Evolutionary conservation across 2,888 invertebrate species (phyloP).

Genomic region (Acrobeloides nanus): DNA sequence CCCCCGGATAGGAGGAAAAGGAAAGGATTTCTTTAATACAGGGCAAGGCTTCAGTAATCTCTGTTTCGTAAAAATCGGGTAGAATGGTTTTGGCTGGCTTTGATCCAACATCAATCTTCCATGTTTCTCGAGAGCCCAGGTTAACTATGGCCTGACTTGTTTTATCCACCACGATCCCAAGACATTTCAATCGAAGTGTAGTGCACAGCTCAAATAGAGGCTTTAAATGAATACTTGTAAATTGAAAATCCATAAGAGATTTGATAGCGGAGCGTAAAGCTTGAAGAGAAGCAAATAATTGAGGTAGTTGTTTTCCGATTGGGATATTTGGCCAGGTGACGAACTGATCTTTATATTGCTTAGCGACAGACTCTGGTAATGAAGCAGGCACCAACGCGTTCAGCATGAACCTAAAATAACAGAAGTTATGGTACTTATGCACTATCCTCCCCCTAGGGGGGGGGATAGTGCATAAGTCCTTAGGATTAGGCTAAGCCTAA

Average conservation of each 20-base stretch:
- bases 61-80: conserved; percentile 50
- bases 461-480: too few relatives aligned
- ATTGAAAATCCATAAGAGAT: conserved; percentile 37
- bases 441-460: too few relatives aligned
- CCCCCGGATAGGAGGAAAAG: conserved; percentile 37
- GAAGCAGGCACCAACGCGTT: conserved; percentile 49
- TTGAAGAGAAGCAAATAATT: too few relatives aligned
- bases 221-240: conserved; percentile 35
- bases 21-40: conserved; percentile 38
- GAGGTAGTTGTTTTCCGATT: too few relatives aligned
- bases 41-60: conserved; percentile 29
- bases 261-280: conserved; percentile 38
- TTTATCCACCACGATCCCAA: conserved; percentile 36
- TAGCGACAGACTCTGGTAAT: conserved; percentile 30
- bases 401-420: too few relatives aligned
- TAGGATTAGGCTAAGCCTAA: too few relatives aligned
- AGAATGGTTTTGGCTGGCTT: conserved; percentile 41
- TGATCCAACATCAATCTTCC: conserved; percentile 45
- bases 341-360: conserved; percentile 35
- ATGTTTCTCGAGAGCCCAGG: conserved; percentile 44
- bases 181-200: conserved; percentile 43
- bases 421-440: too few relatives aligned
- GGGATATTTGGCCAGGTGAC: conserved; percentile 41
- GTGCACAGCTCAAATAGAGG: conserved; percentile 49
- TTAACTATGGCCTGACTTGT: conserved; percentile 24